Evolutionary conservation across 2,888 invertebrate genomes (phyloP), one percentile per base, ranked within the genome.

Genomic region (Podabrus alpinus): DNA sequence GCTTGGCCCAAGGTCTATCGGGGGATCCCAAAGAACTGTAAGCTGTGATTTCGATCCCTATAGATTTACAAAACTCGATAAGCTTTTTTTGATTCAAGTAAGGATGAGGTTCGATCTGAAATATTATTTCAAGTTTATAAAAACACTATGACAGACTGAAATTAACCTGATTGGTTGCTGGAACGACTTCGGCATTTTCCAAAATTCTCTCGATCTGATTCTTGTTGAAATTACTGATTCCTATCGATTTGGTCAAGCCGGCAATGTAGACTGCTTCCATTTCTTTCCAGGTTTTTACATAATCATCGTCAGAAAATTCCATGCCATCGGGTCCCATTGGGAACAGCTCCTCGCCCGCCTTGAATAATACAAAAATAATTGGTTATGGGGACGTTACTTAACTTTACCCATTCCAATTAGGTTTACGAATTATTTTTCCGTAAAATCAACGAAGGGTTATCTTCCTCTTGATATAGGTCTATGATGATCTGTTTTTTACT

Each of bases 11-110:
- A n/a, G 95, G 94, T 75, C 95, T 90, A 84, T 95, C 95, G 0
- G 94, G 95, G 0, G 94, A 94, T 5, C 95, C 96, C 13, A 97
- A 88, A 0, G 95, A 95, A 81, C 94, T 94, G 88, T 96, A 97
- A 0, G 95, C 96, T 0, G 94, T 95, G 2, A 96, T 85, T 9
- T 88, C 86, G 69, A 97, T 92, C 66, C 89, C 91, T 16, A 89
- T 91, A 0, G 90, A 87, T 77, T 91, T 90, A 85, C 95, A 94
- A 84, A 91, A 94, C 0, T 91, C 90, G 25, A 92, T 91, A 1
- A 96, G 86, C 29, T 92, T 90, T 25, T 88, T 88, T 84, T 96
- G 95, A 76, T 89, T 92, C 72, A 95, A 87, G 86, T 95, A 95
- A 0, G 95, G 94, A 86, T 95, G 95, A 80, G 94, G 92, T 87